phyloP scores from a whole-genome alignment of 92 coral and sea anemone genomes.

The Isaurus tuberculatus region DNA sequence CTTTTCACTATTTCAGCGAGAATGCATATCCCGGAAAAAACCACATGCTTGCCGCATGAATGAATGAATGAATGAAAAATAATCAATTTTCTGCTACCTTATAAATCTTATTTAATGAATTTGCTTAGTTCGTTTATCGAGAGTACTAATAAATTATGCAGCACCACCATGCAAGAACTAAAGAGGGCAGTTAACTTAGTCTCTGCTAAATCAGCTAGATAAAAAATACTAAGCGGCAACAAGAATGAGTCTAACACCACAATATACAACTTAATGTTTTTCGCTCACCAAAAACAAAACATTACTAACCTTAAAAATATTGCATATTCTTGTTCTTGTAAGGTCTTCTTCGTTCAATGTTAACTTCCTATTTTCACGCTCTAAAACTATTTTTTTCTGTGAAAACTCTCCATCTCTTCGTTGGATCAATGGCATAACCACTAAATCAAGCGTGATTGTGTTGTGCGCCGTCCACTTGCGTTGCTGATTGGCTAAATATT shows the following conservation, averaged over 20 bases:
- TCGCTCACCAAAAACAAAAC: background rate
- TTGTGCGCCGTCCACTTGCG: background rate
- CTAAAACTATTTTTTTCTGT: background rate
- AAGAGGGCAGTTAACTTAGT: too few relatives aligned
- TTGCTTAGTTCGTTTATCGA: background rate
- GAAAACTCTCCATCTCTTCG: slow-evolving; percentile 17
- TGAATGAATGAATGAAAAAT: too few relatives aligned
- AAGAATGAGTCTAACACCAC: background rate
- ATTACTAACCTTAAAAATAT: slow-evolving; percentile 17
- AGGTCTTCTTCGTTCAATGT: slow-evolving; percentile 31
- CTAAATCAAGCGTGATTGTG: background rate
- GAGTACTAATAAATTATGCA: background rate
- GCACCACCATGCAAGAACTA: too few relatives aligned
- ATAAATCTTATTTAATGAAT: too few relatives aligned
- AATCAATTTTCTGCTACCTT: too few relatives aligned
- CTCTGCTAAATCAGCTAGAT: too few relatives aligned
- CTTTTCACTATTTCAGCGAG: too few relatives aligned
- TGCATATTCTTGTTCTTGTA: slow-evolving; percentile 8
- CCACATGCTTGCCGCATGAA: too few relatives aligned
- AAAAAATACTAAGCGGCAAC: background rate
- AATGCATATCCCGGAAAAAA: too few relatives aligned
- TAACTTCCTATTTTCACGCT: slow-evolving; percentile 21
- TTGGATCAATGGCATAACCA: slow-evolving; percentile 7
- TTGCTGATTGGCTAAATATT: background rate
- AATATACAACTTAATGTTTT: background rate